Evolutionary conservation across 2,888 invertebrate genomes (phyloP).

Genomic region (Sphaerophoria rueppellii): DNA sequence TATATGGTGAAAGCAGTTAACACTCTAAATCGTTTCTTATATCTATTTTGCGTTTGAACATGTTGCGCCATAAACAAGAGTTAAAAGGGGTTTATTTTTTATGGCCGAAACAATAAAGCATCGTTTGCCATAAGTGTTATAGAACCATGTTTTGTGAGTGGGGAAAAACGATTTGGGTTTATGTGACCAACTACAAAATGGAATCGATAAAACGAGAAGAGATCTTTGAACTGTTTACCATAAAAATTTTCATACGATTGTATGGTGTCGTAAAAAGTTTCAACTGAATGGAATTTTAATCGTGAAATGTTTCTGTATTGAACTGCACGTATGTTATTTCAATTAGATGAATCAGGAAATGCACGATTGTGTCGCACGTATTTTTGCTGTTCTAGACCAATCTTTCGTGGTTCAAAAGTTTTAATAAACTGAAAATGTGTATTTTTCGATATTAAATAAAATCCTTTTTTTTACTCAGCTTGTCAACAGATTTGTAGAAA

Average conservation of each 20-base stretch:
- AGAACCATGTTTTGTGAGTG: background rate
- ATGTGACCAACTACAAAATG: background rate
- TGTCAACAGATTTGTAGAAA: too few relatives aligned
- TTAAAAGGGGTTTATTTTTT: constrained; percentile 15
- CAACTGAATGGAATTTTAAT: too few relatives aligned
- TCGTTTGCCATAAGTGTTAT: background rate
- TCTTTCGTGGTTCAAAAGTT: too few relatives aligned
- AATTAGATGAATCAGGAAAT: too few relatives aligned
- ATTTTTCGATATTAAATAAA: too few relatives aligned
- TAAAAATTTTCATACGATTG: background rate
- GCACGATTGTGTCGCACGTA: too few relatives aligned
- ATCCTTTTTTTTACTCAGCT: too few relatives aligned
- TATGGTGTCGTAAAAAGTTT: background rate
- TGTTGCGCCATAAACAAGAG: constrained; percentile 11
- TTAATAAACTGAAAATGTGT: too few relatives aligned
- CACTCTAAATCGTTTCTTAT: constrained; percentile 24
- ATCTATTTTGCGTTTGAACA: constrained; percentile 20
- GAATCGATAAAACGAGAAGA: constrained; percentile 1
- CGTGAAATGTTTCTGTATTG: too few relatives aligned
- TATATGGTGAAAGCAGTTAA: constrained; percentile 22
- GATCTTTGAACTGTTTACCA: background rate
- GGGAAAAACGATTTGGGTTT: background rate
- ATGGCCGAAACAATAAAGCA: constrained; percentile 14
- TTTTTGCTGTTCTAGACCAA: too few relatives aligned
- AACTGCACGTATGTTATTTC: too few relatives aligned